A percentile compares a stretch with the other conserved stretches of the same genome.
phyloP scores from a whole-genome alignment of 2,888 invertebrate genomes.

The Chouioia cunea region DNA sequence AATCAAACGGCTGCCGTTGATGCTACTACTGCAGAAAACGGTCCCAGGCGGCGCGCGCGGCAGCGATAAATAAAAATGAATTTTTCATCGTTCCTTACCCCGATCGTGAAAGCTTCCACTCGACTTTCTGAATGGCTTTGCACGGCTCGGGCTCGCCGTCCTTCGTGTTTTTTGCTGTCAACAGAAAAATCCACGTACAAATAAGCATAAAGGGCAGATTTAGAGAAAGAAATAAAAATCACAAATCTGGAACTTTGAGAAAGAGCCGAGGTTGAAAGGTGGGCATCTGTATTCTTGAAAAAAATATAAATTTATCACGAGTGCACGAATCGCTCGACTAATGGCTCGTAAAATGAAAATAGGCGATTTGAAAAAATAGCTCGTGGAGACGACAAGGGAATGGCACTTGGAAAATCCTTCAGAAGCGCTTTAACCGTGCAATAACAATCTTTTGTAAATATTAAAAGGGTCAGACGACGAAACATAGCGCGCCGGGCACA shows the following conservation, averaged over 20 bases:
- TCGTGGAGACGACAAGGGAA: too few species aligned
- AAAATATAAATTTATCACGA: constrained; percentile 6
- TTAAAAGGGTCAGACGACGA: too few species aligned
- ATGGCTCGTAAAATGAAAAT: too few species aligned
- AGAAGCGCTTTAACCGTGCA: too few species aligned
- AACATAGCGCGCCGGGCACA: too few species aligned
- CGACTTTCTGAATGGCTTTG: constrained; percentile 94
- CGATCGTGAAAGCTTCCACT: constrained; percentile 90
- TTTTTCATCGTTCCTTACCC: constrained; percentile 73
- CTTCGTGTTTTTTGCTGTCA: constrained; percentile 89
- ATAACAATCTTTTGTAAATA: too few species aligned
- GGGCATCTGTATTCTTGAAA: constrained; percentile 16
- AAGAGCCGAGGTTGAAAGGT: constrained; percentile 1
- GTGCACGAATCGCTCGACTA: not conserved
- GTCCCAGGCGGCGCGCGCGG: too few species aligned
- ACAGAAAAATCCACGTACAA: constrained; percentile 49
- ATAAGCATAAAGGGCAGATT: not conserved
- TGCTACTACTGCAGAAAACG: too few species aligned
- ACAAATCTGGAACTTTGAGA: too few species aligned
- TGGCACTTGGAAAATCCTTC: too few species aligned
- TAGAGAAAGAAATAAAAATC: constrained; percentile 17
- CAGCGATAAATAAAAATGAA: constrained; percentile 38
- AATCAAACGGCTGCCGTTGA: too few species aligned
- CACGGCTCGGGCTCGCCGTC: constrained; percentile 94
- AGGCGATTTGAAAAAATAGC: too few species aligned